Base-by-base conservation (phyloP, 2,113 vertebrate species). In the Scolopax mira region DNA sequence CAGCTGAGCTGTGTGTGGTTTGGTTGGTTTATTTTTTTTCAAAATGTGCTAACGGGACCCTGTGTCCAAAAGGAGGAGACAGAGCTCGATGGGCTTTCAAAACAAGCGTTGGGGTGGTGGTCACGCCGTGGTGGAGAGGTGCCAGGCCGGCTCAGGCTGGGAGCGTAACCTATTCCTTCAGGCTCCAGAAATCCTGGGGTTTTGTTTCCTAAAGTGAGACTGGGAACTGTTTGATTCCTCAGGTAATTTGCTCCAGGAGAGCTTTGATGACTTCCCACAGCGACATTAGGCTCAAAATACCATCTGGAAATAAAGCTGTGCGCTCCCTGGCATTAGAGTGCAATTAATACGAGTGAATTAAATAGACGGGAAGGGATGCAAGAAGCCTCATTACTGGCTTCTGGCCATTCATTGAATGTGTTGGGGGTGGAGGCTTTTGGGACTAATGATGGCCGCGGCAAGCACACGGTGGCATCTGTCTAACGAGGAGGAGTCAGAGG, bases 161-260 rank as follows among this genome's bases (percentile, higher is more conserved):
- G 18, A 71, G 13, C 22, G 6, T 14, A 79, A 92, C 77, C 79
- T 46, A 5, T 75, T 95, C 69, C 83, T 86, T 55, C 49, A 65
- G 86, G 77, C 67, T 81, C 16, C 73, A 84, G 83, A 81, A 79
- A 69, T n/a, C 80, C 8, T 46, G 18, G 44, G 19, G 3, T 46
- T 46, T 46, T 46, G 11, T 44, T 93, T 84, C 57, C 42, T 54
- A 33, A 54, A 54, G 79, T 46, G 60, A 75, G 78, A 48, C 31
- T 61, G 92, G 92, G 37, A 93, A 79, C 69, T 71, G 70, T 92
- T 86, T 79, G 70, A 57, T 73, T 79, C 83, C 61, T 93, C 57
- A 67, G 82, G 94, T 93, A 93, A 95, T 96, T 92, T 92, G 69
- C 77, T 97, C 70, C 65, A 65, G 83, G 83, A 90, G 94, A 78